Evolutionary conservation across 2,113 vertebrate genomes (phyloP).

Genomic region (Tachysurus vachellii): DNA sequence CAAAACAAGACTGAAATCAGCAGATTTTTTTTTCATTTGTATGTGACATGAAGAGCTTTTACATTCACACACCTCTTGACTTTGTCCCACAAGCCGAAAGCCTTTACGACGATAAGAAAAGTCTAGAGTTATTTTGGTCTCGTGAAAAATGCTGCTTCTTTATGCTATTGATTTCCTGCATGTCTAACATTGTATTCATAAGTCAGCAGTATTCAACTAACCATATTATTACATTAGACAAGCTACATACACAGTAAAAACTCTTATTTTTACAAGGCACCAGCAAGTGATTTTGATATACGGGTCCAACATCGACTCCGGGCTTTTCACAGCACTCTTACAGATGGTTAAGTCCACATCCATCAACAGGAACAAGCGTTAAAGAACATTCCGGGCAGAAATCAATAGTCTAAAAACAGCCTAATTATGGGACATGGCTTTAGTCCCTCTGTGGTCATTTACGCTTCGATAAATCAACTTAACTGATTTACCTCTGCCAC

Average conservation of each 20-base stretch:
- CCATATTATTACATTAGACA: background rate
- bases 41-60: background rate
- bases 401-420: slow-evolving; percentile 56
- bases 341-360: slow-evolving; percentile 24
- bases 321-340: background rate
- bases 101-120: background rate
- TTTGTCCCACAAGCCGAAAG: background rate
- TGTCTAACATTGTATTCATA: background rate
- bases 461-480: slow-evolving; percentile 56
- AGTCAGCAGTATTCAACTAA: background rate
- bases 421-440: slow-evolving; percentile 55
- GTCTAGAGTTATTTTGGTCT: background rate
- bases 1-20: background rate
- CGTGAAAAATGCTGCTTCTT: background rate
- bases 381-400: slow-evolving; percentile 47
- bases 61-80: background rate
- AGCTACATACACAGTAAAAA: background rate
- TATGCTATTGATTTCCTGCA: background rate
- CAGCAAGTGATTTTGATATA: background rate
- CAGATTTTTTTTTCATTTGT: background rate
- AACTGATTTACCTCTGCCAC: slow-evolving; percentile 59
- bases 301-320: background rate
- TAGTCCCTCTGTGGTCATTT: slow-evolving; percentile 57
- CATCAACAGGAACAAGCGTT: slow-evolving; percentile 51
- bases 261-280: background rate